Evolutionary conservation across 2,888 invertebrate species (phyloP).

Genomic region (Trichogramma dendrolimi): DNA sequence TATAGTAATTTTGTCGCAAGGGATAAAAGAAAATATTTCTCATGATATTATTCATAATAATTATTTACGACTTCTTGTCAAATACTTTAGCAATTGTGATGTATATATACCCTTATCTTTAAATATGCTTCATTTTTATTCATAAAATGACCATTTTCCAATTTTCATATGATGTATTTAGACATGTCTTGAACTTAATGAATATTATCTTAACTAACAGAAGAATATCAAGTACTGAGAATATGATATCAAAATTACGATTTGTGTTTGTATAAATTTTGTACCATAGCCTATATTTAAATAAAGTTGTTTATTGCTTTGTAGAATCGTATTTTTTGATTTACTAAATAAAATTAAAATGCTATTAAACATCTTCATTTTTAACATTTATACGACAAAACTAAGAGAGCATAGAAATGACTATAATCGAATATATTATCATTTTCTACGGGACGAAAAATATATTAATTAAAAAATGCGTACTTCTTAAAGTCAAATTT

Average conservation of each 20-base stretch:
- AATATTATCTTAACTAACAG: constrained; percentile 37
- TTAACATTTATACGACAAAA: neutral
- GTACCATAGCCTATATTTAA: constrained; percentile 61
- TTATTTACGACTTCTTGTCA: too few relatives aligned
- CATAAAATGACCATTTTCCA: too few relatives aligned
- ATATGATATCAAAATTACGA: constrained; percentile 50
- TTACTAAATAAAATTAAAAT: neutral
- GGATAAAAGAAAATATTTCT: too few relatives aligned
- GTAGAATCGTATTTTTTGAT: constrained; percentile 28
- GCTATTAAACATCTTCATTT: neutral
- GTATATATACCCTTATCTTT: too few relatives aligned
- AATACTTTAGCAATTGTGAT: too few relatives aligned
- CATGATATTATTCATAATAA: too few relatives aligned
- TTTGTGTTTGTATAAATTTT: constrained; percentile 56
- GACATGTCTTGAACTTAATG: too few relatives aligned
- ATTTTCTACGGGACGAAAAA: too few relatives aligned
- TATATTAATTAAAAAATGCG: neutral
- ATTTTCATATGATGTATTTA: too few relatives aligned
- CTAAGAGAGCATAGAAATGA: neutral
- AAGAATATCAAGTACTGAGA: constrained; percentile 36
- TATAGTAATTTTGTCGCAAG: too few relatives aligned
- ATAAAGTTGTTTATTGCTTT: constrained; percentile 56
- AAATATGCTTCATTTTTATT: too few relatives aligned
- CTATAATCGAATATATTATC: too few relatives aligned
- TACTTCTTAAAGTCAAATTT: neutral